Percentiles rank a stretch among this genome's conserved stretches.
These are phyloP conservation scores for Peromyscus maniculatus DNA, from an alignment of 2,113 vertebrate species.

Conservation along the genomic window DNA sequence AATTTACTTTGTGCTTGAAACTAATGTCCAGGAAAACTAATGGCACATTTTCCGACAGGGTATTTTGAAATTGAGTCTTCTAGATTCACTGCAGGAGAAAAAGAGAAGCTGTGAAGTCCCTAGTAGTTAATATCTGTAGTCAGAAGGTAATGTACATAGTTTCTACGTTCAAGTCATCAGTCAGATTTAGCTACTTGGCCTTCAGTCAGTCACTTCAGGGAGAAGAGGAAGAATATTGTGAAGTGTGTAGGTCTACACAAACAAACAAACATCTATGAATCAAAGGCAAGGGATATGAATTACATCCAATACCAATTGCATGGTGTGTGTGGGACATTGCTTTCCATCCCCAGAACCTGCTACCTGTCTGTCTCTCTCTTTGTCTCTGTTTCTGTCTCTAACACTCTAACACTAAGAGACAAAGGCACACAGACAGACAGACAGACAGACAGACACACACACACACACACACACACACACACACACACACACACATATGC, in stretches of 20 bases:
- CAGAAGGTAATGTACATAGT: not conserved
- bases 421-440: not conserved
- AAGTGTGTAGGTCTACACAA: rapidly evolving
- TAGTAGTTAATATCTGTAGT: not conserved
- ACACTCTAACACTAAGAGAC: not conserved
- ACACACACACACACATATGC: not conserved
- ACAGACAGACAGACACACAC: not conserved
- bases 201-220: not conserved
- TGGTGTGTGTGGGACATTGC: rapidly evolving
- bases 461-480: not conserved
- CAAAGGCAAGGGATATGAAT: too few species aligned
- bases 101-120: not conserved
- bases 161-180: not conserved
- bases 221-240: rapidly evolving
- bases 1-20: not conserved
- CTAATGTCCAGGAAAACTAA: not conserved
- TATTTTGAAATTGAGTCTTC: not conserved
- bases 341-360: not conserved
- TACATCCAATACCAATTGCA: too few species aligned
- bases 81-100: not conserved
- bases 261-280: not conserved
- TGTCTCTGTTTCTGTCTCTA: not conserved
- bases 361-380: not conserved
- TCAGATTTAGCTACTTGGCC: not conserved
- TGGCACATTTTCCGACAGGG: not conserved